Percentiles rank a stretch among this genome's conserved stretches.
Conservation (phyloP, 2,113 vertebrate genomes). For the Brevimyrus niger region DNA sequence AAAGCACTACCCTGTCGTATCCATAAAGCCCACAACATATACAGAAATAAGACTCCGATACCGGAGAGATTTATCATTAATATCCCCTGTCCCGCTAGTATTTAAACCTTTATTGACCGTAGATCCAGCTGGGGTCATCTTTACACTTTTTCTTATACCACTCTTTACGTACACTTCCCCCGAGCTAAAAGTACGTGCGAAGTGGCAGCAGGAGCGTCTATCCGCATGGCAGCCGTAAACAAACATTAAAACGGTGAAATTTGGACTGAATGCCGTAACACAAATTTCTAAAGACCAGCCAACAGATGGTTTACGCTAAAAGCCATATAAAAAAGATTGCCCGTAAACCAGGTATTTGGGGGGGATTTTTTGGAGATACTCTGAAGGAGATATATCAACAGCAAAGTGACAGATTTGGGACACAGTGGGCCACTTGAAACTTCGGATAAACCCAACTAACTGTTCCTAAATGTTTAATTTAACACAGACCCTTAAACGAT, state of each 20-base stretch:
- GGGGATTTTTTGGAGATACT: neutral
- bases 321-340: neutral
- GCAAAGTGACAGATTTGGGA: neutral
- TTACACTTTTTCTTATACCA: neutral
- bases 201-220: neutral
- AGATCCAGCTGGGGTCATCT: neutral
- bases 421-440: neutral
- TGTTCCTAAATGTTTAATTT: neutral
- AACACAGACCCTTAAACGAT: neutral
- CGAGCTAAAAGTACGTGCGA: neutral
- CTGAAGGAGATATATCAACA: neutral
- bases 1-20: constrained; percentile 7
- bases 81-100: neutral
- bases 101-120: neutral
- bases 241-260: neutral
- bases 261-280: neutral
- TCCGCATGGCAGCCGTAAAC: neutral
- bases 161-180: neutral
- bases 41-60: neutral
- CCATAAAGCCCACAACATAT: neutral
- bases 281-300: neutral
- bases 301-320: neutral
- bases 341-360: neutral
- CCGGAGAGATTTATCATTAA: neutral
- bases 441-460: neutral